Percentiles rank a stretch among this genome's conserved stretches.
These are phyloP conservation scores for Pseudomyrmex gracilis DNA, from an alignment of 1,140 invertebrate species.

Conservation along the genomic window DNA sequence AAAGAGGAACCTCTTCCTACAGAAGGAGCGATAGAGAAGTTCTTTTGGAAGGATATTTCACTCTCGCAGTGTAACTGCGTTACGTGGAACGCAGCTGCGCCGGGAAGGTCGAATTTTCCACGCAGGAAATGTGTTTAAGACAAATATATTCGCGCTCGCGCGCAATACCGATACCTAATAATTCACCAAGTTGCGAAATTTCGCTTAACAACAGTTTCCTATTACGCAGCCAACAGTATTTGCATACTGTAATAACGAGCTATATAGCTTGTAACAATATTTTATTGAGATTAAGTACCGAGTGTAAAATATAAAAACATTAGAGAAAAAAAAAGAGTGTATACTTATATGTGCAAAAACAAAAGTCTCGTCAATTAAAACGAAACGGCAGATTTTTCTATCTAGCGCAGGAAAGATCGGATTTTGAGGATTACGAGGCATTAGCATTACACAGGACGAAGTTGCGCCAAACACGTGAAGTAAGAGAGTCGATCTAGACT, in stretches of 20 bases:
- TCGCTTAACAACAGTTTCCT: not conserved
- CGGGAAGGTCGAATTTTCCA: not conserved
- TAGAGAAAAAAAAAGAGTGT: too few relatives aligned
- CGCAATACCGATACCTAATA: not conserved
- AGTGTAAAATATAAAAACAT: not conserved
- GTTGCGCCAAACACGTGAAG: not conserved
- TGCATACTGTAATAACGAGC: not conserved
- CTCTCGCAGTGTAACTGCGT: not conserved
- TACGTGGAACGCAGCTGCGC: slow-evolving; percentile 14
- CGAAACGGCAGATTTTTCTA: not conserved
- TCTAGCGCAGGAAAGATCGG: not conserved
- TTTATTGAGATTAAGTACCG: not conserved
- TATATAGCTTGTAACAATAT: not conserved
- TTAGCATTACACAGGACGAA: not conserved
- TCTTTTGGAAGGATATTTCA: slow-evolving; percentile 1
- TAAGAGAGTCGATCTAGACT: slow-evolving; percentile 24
- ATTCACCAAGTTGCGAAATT: slow-evolving; percentile 5
- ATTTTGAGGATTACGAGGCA: slow-evolving; percentile 1
- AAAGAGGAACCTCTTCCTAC: not conserved
- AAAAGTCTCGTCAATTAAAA: not conserved
- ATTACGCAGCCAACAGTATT: not conserved
- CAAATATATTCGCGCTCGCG: not conserved
- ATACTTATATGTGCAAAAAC: not conserved
- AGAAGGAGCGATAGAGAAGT: not conserved
- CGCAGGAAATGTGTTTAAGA: slow-evolving; percentile 1